Conservation (phyloP, 64 coral and sea anemone species). For the Montipora cactus region DNA sequence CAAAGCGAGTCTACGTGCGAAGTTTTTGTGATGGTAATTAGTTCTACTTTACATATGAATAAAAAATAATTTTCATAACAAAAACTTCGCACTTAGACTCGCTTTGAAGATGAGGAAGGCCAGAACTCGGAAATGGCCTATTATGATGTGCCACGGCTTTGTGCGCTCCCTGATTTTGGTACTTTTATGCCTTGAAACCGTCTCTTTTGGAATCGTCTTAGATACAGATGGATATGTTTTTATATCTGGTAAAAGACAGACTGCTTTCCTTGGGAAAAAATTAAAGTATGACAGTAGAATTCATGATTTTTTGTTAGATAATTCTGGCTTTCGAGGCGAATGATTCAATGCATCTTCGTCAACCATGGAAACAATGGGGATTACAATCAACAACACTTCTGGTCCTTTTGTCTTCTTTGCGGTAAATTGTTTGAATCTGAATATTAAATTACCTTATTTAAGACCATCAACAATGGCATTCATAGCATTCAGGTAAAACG, state of each 20-base stretch:
- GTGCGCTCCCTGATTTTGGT: neutral
- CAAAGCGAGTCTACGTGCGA: too few species aligned
- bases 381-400: neutral
- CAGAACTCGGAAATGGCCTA: neutral
- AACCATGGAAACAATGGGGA: constrained; percentile 8
- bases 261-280: neutral
- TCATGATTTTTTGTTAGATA: neutral
- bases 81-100: too few species aligned
- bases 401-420: constrained; percentile 7
- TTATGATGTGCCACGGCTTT: neutral
- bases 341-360: neutral
- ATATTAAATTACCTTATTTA: neutral
- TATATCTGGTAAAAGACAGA: neutral
- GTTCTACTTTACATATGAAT: too few species aligned
- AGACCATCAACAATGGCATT: neutral
- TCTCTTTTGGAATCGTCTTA: constrained; percentile 6
- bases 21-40: too few species aligned
- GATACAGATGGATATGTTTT: neutral
- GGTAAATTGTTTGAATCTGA: too few species aligned
- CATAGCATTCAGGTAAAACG: neutral
- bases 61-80: too few species aligned
- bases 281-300: neutral
- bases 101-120: too few species aligned
- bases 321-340: neutral
- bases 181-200: constrained; percentile 2